A percentile compares a stretch with the other conserved stretches of the same genome.
These are phyloP conservation scores for Anableps anableps DNA, from an alignment of 2,797 vertebrate species.

Conservation along the genomic window DNA sequence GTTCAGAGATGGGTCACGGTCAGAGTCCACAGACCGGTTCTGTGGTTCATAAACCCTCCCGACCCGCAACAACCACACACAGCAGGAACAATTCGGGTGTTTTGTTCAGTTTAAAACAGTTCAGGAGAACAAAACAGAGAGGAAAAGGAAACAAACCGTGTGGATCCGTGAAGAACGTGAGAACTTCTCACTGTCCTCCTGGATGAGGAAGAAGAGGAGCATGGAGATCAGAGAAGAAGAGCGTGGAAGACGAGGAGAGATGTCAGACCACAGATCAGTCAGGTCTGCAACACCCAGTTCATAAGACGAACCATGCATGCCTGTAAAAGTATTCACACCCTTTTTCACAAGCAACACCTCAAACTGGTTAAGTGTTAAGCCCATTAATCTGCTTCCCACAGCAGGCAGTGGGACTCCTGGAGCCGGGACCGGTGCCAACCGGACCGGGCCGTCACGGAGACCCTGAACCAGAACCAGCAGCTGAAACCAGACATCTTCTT, in stretches of 20 bases:
- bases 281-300: neutral
- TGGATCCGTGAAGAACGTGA: constrained; percentile 86
- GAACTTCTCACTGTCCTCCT: constrained; percentile 97
- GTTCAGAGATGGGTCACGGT: neutral
- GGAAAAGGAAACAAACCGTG: constrained; percentile 86
- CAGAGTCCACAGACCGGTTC: neutral
- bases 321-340: no score
- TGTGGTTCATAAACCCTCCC: neutral
- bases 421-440: no score
- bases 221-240: constrained; percentile 15
- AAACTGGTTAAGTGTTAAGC: no score
- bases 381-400: no score
- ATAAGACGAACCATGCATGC: neutral
- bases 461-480: no score
- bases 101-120: no score
- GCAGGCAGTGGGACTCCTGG: no score
- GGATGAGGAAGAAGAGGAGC: constrained; percentile 50
- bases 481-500: no score
- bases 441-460: no score
- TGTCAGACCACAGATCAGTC: neutral
- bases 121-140: neutral
- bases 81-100: neutral
- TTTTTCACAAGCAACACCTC: no score
- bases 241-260: constrained; percentile 11
- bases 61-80: neutral